Evolutionary conservation across 2,797 vertebrate species (phyloP).

Genomic region (Poliocrania exsul): DNA sequence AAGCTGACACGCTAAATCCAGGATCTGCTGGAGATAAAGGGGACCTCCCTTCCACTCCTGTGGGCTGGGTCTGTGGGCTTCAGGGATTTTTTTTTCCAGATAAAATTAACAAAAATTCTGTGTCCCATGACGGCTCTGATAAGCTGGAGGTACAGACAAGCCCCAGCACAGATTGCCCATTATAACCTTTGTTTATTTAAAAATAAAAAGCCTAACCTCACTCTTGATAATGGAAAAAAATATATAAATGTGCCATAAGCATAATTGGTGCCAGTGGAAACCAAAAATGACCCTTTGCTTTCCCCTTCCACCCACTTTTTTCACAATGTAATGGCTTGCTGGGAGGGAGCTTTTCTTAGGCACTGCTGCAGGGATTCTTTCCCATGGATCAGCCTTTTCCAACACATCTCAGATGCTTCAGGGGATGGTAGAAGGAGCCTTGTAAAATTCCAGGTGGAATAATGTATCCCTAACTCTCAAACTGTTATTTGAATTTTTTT

Average conservation of each 20-base stretch:
- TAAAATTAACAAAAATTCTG: constrained; percentile 2
- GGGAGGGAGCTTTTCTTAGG: neutral
- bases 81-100: neutral
- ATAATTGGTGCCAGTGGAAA: constrained; percentile 29
- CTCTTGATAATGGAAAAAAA: constrained; percentile 24
- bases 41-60: neutral
- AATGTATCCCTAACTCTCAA: neutral
- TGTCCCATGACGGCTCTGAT: neutral
- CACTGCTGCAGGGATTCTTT: neutral
- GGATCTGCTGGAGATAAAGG: neutral
- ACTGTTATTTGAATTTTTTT: accelerated
- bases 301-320: neutral
- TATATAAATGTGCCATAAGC: neutral
- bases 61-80: neutral
- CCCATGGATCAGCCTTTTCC: neutral
- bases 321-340: neutral
- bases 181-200: constrained; percentile 23
- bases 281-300: constrained; percentile 41
- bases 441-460: neutral
- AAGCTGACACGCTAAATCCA: neutral
- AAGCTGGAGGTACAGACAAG: constrained; percentile 17
- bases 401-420: neutral
- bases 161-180: neutral
- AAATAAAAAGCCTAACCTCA: neutral
- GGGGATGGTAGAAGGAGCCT: neutral